These are phyloP conservation scores for Pampus argenteus DNA, from an alignment of 2,797 vertebrate genomes.

Conservation along the genomic window DNA sequence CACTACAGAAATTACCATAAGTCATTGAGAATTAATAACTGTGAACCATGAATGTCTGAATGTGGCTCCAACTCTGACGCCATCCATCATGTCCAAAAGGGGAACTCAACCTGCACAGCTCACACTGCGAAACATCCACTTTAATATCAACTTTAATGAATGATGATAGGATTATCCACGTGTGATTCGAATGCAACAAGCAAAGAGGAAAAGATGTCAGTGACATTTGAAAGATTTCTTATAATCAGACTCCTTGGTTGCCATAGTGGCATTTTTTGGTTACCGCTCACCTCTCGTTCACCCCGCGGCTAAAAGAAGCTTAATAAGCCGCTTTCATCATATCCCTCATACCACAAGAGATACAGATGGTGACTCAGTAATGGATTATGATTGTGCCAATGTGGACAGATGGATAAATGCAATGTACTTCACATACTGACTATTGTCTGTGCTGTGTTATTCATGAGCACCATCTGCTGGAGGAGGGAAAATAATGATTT, in stretches of 20 bases:
- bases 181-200: constrained; percentile 27
- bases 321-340: constrained; percentile 54
- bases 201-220: constrained; percentile 26
- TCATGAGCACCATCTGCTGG: constrained; percentile 79
- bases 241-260: constrained; percentile 40
- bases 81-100: too few species aligned
- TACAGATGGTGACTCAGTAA: constrained; percentile 53
- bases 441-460: constrained; percentile 34
- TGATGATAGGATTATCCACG: constrained; percentile 34
- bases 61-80: too few species aligned
- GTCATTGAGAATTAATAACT: too few species aligned
- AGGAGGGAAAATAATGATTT: constrained; percentile 36
- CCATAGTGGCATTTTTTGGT: constrained; percentile 54
- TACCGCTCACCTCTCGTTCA: constrained; percentile 59
- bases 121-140: background rate
- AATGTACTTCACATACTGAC: background rate
- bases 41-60: too few species aligned
- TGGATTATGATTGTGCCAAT: constrained; percentile 36
- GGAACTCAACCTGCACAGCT: too few species aligned
- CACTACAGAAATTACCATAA: too few species aligned
- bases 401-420: constrained; percentile 21
- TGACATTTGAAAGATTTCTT: constrained; percentile 56
- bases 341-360: constrained; percentile 11
- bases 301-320: constrained; percentile 40
- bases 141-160: background rate